These are phyloP conservation scores for Lithobates sylvaticus DNA, from an alignment of 2,797 vertebrate genomes.

Conservation along the genomic window DNA sequence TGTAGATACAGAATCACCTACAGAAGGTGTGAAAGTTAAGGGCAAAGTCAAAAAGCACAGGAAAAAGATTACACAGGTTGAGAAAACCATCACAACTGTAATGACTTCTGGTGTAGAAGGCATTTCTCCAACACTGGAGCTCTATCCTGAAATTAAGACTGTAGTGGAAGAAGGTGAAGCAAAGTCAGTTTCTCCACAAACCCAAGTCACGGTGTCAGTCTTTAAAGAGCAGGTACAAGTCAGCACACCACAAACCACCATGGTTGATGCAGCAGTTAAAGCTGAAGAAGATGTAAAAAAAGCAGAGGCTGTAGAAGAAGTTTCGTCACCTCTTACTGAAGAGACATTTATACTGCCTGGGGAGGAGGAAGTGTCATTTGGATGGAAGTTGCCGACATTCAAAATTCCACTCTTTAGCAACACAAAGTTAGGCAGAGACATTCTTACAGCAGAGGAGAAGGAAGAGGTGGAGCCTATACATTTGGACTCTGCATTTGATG, in stretches of 20 bases:
- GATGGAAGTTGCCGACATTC: background rate
- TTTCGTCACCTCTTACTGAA: too few relatives aligned
- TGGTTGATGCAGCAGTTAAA: background rate
- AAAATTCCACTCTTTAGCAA: background rate
- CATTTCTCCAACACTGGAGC: background rate
- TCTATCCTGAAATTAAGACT: background rate
- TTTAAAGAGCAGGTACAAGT: background rate
- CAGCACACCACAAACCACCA: background rate
- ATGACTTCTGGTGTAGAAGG: background rate
- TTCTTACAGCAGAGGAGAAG: background rate
- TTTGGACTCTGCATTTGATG: background rate
- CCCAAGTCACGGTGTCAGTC: background rate
- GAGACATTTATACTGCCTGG: background rate
- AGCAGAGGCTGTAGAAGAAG: background rate
- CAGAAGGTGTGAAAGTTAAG: background rate
- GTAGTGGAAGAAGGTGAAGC: background rate
- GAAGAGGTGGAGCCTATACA: background rate
- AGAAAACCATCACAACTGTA: conserved; percentile 16
- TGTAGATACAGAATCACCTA: background rate
- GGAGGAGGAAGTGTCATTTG: background rate
- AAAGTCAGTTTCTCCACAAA: background rate
- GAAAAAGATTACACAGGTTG: conserved; percentile 35
- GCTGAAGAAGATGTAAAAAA: background rate
- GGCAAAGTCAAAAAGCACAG: conserved; percentile 25
- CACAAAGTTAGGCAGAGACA: too few relatives aligned